These are phyloP conservation scores for Meteorus sp. DNA, from an alignment of 1,140 invertebrate species.

Conservation along the genomic window DNA sequence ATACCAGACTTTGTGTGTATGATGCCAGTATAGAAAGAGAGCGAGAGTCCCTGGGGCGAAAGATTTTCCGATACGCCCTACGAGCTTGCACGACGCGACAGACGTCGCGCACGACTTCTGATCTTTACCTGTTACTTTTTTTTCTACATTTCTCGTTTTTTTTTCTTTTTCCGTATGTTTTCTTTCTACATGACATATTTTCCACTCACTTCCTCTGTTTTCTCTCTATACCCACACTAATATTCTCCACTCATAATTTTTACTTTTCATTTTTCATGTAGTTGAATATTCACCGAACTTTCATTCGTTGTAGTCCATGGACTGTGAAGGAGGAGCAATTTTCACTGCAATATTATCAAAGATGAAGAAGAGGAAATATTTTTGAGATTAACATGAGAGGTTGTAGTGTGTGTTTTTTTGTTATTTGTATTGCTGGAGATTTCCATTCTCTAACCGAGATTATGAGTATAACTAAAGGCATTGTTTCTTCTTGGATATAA, in stretches of 20 bases:
- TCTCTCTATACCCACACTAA: not conserved
- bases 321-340: too few relatives aligned
- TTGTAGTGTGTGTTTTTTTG: too few relatives aligned
- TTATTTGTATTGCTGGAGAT: too few relatives aligned
- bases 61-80: slow-evolving; percentile 27
- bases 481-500: too few relatives aligned
- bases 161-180: not conserved
- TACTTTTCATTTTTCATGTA: too few relatives aligned
- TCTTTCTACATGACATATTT: not conserved
- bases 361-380: too few relatives aligned
- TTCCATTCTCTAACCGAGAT: too few relatives aligned
- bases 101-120: slow-evolving; percentile 19
- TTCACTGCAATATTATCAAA: too few relatives aligned
- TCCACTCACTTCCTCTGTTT: not conserved
- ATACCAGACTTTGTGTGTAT: slow-evolving; percentile 9
- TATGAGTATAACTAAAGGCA: too few relatives aligned
- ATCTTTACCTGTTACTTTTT: slow-evolving; percentile 7
- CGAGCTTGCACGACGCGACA: slow-evolving; percentile 22
- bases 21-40: slow-evolving; percentile 5
- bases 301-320: too few relatives aligned
- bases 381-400: too few relatives aligned
- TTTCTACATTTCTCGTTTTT: not conserved
- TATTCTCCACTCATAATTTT: not conserved
- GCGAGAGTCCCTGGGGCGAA: slow-evolving; percentile 13
- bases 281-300: too few relatives aligned